phyloP scores from a whole-genome alignment of 92 coral and sea anemone species.

The Pocillopora meandrina region DNA sequence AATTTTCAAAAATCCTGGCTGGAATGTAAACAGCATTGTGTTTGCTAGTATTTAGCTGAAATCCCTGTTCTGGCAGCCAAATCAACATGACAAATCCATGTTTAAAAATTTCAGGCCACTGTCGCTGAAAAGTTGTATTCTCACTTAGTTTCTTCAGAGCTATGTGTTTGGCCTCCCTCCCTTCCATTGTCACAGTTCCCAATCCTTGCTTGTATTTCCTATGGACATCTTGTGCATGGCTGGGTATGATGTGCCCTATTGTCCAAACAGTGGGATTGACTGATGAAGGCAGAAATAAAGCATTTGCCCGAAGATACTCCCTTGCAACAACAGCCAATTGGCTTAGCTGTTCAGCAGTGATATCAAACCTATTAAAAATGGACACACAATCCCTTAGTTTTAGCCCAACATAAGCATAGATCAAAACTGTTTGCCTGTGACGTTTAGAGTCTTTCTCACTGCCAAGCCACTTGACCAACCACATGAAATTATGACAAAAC shows the following conservation, averaged over 20 bases:
- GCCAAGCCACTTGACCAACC: constrained; percentile 44
- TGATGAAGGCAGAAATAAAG: constrained; percentile 52
- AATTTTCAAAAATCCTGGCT: constrained; percentile 35
- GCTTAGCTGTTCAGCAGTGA: constrained; percentile 48
- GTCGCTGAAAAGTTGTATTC: constrained; percentile 55
- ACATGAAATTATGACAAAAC: constrained; percentile 56
- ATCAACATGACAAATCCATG: constrained; percentile 58
- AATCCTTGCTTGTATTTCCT: constrained; percentile 54
- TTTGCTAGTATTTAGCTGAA: constrained; percentile 31
- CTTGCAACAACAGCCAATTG: constrained; percentile 34
- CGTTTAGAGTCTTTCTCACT: constrained; percentile 37
- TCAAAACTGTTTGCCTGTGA: constrained; percentile 51
- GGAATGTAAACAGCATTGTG: constrained; percentile 65
- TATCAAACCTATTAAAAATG: constrained; percentile 47
- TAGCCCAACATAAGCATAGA: constrained; percentile 47
- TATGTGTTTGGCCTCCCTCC: constrained; percentile 63
- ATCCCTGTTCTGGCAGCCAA: constrained; percentile 61
- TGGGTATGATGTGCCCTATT: constrained; percentile 55
- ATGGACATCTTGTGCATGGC: constrained; percentile 41
- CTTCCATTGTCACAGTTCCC: constrained; percentile 60
- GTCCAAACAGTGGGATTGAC: constrained; percentile 60
- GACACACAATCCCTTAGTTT: constrained; percentile 51
- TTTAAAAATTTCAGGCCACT: constrained; percentile 56
- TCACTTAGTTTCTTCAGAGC: constrained; percentile 49
- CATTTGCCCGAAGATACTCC: constrained; percentile 54